Evolutionary conservation across 2,888 invertebrate species (phyloP).

Genomic region (Blera fallax): DNA sequence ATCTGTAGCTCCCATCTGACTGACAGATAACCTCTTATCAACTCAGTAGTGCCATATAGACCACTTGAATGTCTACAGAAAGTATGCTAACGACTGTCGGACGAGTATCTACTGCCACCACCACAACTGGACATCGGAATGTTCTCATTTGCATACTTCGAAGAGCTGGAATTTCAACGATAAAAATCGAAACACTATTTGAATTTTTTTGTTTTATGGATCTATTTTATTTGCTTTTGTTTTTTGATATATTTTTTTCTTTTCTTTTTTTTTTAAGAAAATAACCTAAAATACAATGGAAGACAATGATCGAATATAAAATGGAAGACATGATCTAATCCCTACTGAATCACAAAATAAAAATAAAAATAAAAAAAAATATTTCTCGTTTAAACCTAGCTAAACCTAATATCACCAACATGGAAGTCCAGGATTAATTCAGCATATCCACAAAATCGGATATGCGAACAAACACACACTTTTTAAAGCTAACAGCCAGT

Average conservation of each 20-base stretch:
- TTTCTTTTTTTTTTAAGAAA: slow-evolving; percentile 52
- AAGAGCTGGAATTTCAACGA: background rate
- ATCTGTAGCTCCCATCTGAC: slow-evolving; percentile 48
- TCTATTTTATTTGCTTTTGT: slow-evolving; percentile 33
- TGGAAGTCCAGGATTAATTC: slow-evolving; percentile 65
- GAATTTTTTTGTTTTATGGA: slow-evolving; percentile 40
- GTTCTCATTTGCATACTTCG: slow-evolving; percentile 2
- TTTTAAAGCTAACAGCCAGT: slow-evolving; percentile 63
- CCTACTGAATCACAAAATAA: slow-evolving; percentile 65
- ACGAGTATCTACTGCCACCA: background rate
- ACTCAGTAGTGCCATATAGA: slow-evolving; percentile 19
- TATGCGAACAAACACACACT: slow-evolving; percentile 59
- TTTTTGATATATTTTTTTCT: background rate
- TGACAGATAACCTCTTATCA: slow-evolving; percentile 57
- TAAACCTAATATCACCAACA: slow-evolving; percentile 68
- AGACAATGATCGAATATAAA: slow-evolving; percentile 76
- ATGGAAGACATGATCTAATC: slow-evolving; percentile 65
- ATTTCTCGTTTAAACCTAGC: slow-evolving; percentile 43
- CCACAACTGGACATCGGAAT: slow-evolving; percentile 1
- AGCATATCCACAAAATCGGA: slow-evolving; percentile 46
- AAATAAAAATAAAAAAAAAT: slow-evolving; percentile 12
- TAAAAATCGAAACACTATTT: slow-evolving; percentile 28
- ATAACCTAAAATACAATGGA: slow-evolving; percentile 77
- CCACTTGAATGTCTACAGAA: slow-evolving; percentile 12
- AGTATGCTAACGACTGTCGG: slow-evolving; percentile 43